Evolutionary conservation across 2,888 invertebrate genomes (phyloP).

Genomic region (Ctenicera cuprea): DNA sequence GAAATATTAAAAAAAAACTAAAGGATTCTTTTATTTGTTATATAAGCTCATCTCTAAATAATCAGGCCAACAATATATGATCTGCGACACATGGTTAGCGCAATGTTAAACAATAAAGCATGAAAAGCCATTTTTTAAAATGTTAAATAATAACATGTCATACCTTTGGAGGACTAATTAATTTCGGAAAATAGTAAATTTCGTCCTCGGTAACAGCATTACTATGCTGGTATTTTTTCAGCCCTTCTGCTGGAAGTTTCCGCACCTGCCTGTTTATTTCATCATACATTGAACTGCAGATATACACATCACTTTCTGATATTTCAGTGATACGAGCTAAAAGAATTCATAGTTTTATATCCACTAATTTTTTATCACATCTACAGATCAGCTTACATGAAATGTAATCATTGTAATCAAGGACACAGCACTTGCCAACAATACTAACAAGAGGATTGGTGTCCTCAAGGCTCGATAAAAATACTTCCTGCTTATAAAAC

Average conservation of each 20-base stretch:
- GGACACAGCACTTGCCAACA: constrained; percentile 92
- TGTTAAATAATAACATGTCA: constrained; percentile 54
- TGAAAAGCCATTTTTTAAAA: constrained; percentile 18
- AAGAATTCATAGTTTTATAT: neutral
- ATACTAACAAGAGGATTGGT: constrained; percentile 93
- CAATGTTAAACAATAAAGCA: constrained; percentile 23
- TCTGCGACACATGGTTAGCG: neutral
- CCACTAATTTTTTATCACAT: constrained; percentile 5
- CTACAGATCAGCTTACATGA: constrained; percentile 77
- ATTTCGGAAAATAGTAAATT: constrained; percentile 85
- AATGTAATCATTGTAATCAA: constrained; percentile 93
- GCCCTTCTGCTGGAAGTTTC: constrained; percentile 80
- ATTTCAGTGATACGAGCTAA: constrained; percentile 95
- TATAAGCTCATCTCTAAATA: constrained; percentile 18
- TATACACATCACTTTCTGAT: constrained; percentile 91
- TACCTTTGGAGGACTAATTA: constrained; percentile 80
- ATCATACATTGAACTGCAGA: constrained; percentile 94
- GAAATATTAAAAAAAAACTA: too few species aligned
- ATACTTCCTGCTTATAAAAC: constrained; percentile 95
- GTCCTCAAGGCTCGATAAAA: constrained; percentile 93
- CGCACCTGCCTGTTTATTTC: constrained; percentile 88
- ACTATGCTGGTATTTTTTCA: constrained; percentile 88
- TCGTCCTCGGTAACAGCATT: constrained; percentile 95
- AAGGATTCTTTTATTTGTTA: neutral
- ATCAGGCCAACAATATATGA: neutral